Base-by-base conservation (phyloP, 2,888 invertebrate genomes). In the Drosophila phalerata region DNA sequence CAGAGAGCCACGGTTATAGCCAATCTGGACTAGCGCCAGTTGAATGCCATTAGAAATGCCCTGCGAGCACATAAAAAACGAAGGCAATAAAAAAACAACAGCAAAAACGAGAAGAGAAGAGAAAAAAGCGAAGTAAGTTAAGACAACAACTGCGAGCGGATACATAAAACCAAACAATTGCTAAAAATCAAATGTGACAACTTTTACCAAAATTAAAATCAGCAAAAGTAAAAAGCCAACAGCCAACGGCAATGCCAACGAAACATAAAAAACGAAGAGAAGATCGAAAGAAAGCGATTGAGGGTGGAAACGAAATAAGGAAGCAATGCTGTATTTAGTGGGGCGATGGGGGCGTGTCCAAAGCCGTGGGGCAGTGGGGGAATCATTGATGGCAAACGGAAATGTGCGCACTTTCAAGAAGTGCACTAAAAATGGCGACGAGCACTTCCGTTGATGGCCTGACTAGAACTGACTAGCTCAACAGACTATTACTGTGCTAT, bases 331-430 rank as follows among this genome's bases (percentile, higher is more conserved):
- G 30, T 43, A 19, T 45, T n/a, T 32, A 15, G 9, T 25, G 37
- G 28, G 13, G 22, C 47, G 17, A 4, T 34, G 19, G 37, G 53
- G 63, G 76, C 69, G 68, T 66, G 69, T 66, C 51, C 64, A 63
- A 48, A 38, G 38, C 48, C 15, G 22, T 28, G 32, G 22, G 78
- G 58, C 64, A 68, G 69, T 62, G 69, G 88, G 75, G 85, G 82
- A 88, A 68, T 88, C 85, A 86, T 89, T 85, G 85, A 89, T 86
- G 90, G 86, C 88, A 83, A 86, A 83, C 86, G 90, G 90, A 89
- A 86, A 89, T 86, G 90, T 86, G 88, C 85, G 74, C 84, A 89
- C 90, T 85, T 85, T 88, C 77, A 79, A 88, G 88, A 85, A 85
- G 85, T 85, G 85, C 89, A 85, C 85, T 85, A 85, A 85, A 88